Percentiles rank a stretch among this genome's conserved stretches.
phyloP scores from a whole-genome alignment of 2,888 invertebrate species.

The Cerastoderma edule region DNA sequence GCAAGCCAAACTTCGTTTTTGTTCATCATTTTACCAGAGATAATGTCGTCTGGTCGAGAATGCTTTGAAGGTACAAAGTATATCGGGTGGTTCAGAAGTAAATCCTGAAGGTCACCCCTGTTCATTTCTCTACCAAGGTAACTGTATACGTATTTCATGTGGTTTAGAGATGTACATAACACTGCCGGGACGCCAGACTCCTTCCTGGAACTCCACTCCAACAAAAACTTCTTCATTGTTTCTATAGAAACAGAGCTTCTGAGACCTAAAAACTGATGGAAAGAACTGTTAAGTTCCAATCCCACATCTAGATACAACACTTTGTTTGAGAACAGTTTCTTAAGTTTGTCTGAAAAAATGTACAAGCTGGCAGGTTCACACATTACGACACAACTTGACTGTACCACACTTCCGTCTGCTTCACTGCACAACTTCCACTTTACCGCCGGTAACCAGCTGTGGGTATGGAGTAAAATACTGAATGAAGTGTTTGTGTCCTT shows the following conservation, averaged over 20 bases:
- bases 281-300: slow-evolving; percentile 56
- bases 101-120: slow-evolving; percentile 69
- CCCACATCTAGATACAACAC: slow-evolving; percentile 72
- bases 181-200: slow-evolving; percentile 54
- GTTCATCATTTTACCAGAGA: slow-evolving; percentile 69
- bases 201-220: slow-evolving; percentile 71
- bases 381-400: slow-evolving; percentile 26
- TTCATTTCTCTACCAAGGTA: slow-evolving; percentile 73
- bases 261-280: slow-evolving; percentile 71
- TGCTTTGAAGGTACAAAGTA: slow-evolving; percentile 73
- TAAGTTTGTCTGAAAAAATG: slow-evolving; percentile 52
- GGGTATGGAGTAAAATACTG: slow-evolving; percentile 67
- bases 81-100: slow-evolving; percentile 74
- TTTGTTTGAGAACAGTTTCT: slow-evolving; percentile 70
- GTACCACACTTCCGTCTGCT: slow-evolving; percentile 28
- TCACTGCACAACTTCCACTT: slow-evolving; percentile 45
- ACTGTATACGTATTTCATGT: slow-evolving; percentile 76
- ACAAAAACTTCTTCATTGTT: slow-evolving; percentile 68
- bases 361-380: slow-evolving; percentile 61
- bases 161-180: slow-evolving; percentile 73
- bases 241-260: slow-evolving; percentile 62
- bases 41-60: slow-evolving; percentile 16
- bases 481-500: slow-evolving; percentile 74
- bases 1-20: slow-evolving; percentile 78
- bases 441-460: slow-evolving; percentile 76